These are phyloP conservation scores for Netta rufina DNA, from an alignment of 2,797 vertebrate species.

Conservation along the genomic window DNA sequence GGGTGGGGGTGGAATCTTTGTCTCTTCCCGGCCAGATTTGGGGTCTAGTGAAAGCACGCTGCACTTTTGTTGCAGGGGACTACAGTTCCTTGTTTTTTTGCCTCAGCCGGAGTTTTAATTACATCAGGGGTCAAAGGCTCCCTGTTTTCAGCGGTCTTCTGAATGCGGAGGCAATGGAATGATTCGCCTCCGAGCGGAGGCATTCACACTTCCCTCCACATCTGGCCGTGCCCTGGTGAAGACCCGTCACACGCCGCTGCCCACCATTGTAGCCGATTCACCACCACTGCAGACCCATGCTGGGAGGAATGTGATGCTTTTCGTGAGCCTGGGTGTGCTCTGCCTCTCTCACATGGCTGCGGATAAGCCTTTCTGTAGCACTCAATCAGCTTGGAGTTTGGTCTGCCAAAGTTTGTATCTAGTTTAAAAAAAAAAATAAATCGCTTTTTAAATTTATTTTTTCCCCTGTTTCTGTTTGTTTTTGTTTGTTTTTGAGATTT, in stretches of 20 bases:
- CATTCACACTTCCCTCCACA: not conserved
- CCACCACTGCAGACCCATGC: fast-evolving
- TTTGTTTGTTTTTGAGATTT: not conserved
- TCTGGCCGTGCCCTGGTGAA: not conserved
- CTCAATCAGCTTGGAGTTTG: not conserved
- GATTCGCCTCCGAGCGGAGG: not conserved
- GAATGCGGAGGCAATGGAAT: not conserved
- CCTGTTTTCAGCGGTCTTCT: not conserved
- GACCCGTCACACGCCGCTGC: not conserved
- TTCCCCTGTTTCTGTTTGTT: not conserved
- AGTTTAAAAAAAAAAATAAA: not conserved
- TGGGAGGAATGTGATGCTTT: not conserved
- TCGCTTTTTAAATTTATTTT: not conserved
- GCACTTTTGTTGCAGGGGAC: not conserved
- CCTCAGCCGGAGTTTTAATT: not conserved
- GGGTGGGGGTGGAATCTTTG: not conserved
- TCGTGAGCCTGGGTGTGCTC: not conserved
- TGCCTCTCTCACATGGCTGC: not conserved
- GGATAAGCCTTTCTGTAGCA: not conserved
- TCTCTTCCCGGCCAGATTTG: not conserved
- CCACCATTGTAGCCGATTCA: not conserved
- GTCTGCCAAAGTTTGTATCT: not conserved
- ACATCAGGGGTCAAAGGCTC: not conserved
- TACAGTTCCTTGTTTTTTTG: not conserved
- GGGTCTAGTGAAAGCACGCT: fast-evolving